phyloP scores from a whole-genome alignment of 1,140 invertebrate species.

The Panulirus ornatus region DNA sequence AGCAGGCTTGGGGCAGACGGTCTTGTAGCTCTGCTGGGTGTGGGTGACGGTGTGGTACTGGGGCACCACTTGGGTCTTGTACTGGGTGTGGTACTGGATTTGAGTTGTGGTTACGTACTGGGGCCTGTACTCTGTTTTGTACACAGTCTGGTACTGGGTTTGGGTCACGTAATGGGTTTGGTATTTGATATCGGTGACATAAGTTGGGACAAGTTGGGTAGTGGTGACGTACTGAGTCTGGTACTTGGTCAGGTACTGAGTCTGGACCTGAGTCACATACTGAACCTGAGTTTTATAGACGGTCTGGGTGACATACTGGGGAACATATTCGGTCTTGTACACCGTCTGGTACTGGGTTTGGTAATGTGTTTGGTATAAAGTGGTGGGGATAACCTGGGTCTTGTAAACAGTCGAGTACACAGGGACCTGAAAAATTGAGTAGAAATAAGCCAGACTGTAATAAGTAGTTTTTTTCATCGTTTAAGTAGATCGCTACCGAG shows the following conservation, averaged over 20 bases:
- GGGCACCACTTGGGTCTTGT: slow-evolving; percentile 19
- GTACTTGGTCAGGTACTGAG: background rate
- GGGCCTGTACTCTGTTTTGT: background rate
- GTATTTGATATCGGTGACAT: background rate
- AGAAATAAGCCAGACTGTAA: too few relatives aligned
- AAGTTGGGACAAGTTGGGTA: background rate
- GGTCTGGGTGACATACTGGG: background rate
- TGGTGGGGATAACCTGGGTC: background rate
- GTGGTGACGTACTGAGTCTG: background rate
- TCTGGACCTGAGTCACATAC: background rate
- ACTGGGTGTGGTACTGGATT: background rate
- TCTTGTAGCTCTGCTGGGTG: background rate
- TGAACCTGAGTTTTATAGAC: background rate
- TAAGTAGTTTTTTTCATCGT: too few relatives aligned
- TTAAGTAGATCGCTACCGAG: too few relatives aligned
- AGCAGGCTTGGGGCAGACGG: slow-evolving; percentile 16
- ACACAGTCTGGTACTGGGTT: background rate
- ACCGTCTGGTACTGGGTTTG: background rate
- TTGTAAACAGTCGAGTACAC: background rate
- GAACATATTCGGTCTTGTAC: background rate
- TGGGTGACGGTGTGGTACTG: slow-evolving; percentile 37
- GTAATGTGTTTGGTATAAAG: background rate
- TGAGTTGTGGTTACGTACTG: background rate
- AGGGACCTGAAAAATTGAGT: background rate
- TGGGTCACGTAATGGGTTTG: background rate